phyloP scores from a whole-genome alignment of 2,888 invertebrate species.

The Nomada hirtipes region DNA sequence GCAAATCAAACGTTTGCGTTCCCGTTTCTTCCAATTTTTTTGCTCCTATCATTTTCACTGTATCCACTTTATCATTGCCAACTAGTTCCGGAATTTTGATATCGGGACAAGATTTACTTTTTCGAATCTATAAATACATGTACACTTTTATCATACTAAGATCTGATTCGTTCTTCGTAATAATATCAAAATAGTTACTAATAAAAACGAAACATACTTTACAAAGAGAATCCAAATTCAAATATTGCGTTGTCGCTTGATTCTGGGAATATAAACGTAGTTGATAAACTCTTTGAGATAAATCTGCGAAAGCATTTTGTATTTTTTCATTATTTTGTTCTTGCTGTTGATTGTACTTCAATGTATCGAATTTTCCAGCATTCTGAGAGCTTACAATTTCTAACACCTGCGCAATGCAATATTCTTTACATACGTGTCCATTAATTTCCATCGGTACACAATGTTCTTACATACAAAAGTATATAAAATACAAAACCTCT shows the following conservation, averaged over 20 bases:
- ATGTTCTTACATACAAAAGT: constrained; percentile 13
- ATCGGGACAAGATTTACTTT: constrained; percentile 89
- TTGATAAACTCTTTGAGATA: constrained; percentile 86
- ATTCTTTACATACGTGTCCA: neutral
- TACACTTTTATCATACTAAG: constrained; percentile 8
- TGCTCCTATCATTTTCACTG: constrained; percentile 57
- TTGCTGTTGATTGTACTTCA: constrained; percentile 63
- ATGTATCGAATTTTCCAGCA: constrained; percentile 54
- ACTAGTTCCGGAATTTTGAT: constrained; percentile 83
- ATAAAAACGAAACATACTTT: constrained; percentile 62
- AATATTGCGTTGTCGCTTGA: constrained; percentile 79
- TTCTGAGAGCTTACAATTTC: constrained; percentile 80
- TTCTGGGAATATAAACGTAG: constrained; percentile 88
- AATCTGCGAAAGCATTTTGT: constrained; percentile 78
- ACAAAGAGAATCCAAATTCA: constrained; percentile 56
- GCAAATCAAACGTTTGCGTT: constrained; percentile 90
- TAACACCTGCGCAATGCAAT: constrained; percentile 73
- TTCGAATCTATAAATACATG: constrained; percentile 84
- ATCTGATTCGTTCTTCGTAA: neutral
- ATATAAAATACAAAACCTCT: constrained; percentile 73
- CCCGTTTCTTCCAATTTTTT: constrained; percentile 77
- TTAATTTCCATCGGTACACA: neutral
- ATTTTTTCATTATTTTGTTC: constrained; percentile 65
- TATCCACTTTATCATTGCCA: constrained; percentile 26
- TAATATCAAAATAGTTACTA: neutral